Base-by-base conservation (phyloP, 2,888 invertebrate species). In the Cryptocheilus praepositus region DNA sequence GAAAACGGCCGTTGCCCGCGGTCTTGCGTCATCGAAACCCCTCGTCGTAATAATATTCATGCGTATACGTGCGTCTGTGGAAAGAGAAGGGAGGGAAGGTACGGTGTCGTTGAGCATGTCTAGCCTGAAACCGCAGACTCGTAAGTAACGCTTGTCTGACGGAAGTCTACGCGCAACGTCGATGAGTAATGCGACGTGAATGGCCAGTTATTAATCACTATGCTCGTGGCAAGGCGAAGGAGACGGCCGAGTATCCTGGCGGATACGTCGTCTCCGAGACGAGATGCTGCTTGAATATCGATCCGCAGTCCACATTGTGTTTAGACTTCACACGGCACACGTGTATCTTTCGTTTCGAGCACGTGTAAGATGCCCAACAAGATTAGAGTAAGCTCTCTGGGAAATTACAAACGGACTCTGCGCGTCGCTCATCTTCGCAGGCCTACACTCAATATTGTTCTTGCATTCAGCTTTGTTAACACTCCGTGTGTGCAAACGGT, bases 141-240 rank as follows among this genome's bases (percentile, higher is more conserved):
- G 81, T 76, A 76, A 77, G 79, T 76, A 81, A 82, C 76, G 69
- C 67, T 63, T 69, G 79, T 77, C 76, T 79, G 81, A 76, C 75
- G 80, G 78, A 80, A 82, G 79, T 80, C 75, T 77, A 68, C 70
- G 70, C 18, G 67, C 61, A 64, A 63, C 71, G 65, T 73, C 78
- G 78, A 83, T 84, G 82, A 84, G 79, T 82, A 83, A 84, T 82
- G 79, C 74, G 76, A 76, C 77, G 80, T 67, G 79, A 78, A 79
- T 71, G 75, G 73, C 70, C 69, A 73, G 80, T 83, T 84, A 83
- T 84, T 83, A 83, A 84, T 84, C 78, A 83, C 67, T 52, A 69
- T 65, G 52, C 59, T 71, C 64, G 61, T 63, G 46, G 46, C 43
- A 36, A 65, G 74, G 61, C 70, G 70, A 66, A 76, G 75, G 64